Percentiles rank a stretch among this genome's conserved stretches.
These are phyloP conservation scores for Greenwoodochromis staneri DNA, from an alignment of 2,113 vertebrate species.

Conservation along the genomic window DNA sequence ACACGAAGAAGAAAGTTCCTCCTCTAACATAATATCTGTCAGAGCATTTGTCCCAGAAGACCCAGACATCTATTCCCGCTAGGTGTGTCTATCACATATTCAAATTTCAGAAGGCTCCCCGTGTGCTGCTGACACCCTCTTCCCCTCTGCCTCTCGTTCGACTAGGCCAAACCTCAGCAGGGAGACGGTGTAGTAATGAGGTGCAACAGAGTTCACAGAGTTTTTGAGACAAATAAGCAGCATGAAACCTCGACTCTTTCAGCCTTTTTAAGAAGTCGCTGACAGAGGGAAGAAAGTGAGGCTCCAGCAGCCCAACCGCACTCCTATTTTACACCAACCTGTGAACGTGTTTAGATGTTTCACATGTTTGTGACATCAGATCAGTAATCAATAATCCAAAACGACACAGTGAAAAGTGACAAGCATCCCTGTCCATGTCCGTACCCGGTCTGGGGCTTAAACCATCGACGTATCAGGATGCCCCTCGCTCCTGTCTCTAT, in stretches of 20 bases:
- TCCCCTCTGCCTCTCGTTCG: background rate
- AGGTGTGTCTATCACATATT: constrained; percentile 23
- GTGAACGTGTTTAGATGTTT: background rate
- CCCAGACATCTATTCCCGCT: background rate
- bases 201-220: background rate
- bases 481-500: background rate
- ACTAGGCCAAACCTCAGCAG: constrained; percentile 43
- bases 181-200: constrained; percentile 4
- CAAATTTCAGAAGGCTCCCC: background rate
- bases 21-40: background rate
- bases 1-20: background rate
- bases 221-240: background rate
- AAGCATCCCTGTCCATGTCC: background rate
- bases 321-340: background rate
- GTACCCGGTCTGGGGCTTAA: background rate
- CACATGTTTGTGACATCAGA: background rate
- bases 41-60: background rate
- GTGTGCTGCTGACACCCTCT: background rate
- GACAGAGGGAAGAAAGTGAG: background rate
- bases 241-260: background rate
- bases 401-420: background rate
- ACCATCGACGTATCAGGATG: background rate
- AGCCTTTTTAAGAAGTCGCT: background rate
- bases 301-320: background rate
- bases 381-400: background rate